Evolutionary conservation across 2,797 vertebrate genomes (phyloP).

Genomic region (Macrochelys suwanniensis): DNA sequence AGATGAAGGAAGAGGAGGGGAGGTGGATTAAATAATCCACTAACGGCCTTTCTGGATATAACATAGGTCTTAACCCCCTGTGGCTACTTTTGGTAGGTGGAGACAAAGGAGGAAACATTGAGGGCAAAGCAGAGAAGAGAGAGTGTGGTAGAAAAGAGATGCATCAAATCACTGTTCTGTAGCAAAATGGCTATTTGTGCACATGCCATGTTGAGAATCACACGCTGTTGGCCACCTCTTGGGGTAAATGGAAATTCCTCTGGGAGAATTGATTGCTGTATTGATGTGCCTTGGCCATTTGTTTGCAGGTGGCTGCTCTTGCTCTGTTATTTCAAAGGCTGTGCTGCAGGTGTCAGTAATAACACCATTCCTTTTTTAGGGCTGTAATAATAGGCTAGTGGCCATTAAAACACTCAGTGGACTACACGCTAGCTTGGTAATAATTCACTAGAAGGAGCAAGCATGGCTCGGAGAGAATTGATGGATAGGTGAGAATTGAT

Average conservation of each 20-base stretch:
- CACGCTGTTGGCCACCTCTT: neutral
- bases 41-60: neutral
- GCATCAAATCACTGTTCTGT: neutral
- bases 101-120: neutral
- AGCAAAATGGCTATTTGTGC: neutral
- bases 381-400: neutral
- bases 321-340: neutral
- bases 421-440: constrained; percentile 11
- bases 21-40: neutral
- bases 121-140: neutral
- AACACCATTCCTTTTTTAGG: neutral
- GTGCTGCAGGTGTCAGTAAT: neutral
- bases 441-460: neutral
- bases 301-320: neutral
- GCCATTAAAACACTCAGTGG: neutral
- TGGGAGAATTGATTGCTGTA: neutral
- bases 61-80: neutral
- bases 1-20: neutral
- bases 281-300: neutral
- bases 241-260: neutral
- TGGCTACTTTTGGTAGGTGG: neutral
- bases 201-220: neutral
- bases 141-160: neutral
- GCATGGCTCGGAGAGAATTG: constrained; percentile 35
- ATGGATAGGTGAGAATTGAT: constrained; percentile 47